Evolutionary conservation across 2,888 invertebrate genomes (phyloP), one percentile per base, ranked within the genome.

Genomic region (Pantelozetes paolii): DNA sequence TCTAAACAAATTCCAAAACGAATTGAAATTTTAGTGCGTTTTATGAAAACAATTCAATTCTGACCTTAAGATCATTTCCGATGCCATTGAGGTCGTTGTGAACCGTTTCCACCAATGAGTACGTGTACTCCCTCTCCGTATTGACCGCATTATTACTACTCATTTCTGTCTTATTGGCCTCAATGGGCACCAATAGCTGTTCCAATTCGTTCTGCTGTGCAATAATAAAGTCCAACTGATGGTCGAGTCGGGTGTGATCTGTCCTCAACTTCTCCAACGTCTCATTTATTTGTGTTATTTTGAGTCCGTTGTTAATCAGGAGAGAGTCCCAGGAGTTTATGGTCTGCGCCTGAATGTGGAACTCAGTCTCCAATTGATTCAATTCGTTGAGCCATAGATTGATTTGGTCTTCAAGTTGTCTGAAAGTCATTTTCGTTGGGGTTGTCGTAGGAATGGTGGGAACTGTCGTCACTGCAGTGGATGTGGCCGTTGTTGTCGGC

Each of bases 271-370:
- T 86, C 81, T 92, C 90, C n/a, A 95, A 89, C 36, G 91, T 90
- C 79, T 90, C 88, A 82, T 93, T 94, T 18, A 96, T 83, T 78
- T 89, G 88, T 0, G 92, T 87, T 78, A 96, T 94, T 88, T 90
- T 82, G 9, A 81, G 94, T 26, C 94, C 94, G 82, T 96, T 96
- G 30, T 89, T 87, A 74, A 94, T 91, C 1, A 97, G 86, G 54
- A 94, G 84, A 77, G 90, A 86, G 81, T 98, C 97, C 96, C 97
- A 97, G 0, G 92, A 91, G 83, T 97, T 97, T 74, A 97, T 89
- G 83, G 95, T 93, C 5, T 92, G 91, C 0, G 96, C 96, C 82
- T 96, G 96, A 82, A 93, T 91, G 75, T 93, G 88, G 81, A 96
- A 97, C 0, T 90, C 87, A 81, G 90, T 91, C 81, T 96, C 95